phyloP scores from a whole-genome alignment of 2,888 invertebrate species.

The Epirrita christyi region DNA sequence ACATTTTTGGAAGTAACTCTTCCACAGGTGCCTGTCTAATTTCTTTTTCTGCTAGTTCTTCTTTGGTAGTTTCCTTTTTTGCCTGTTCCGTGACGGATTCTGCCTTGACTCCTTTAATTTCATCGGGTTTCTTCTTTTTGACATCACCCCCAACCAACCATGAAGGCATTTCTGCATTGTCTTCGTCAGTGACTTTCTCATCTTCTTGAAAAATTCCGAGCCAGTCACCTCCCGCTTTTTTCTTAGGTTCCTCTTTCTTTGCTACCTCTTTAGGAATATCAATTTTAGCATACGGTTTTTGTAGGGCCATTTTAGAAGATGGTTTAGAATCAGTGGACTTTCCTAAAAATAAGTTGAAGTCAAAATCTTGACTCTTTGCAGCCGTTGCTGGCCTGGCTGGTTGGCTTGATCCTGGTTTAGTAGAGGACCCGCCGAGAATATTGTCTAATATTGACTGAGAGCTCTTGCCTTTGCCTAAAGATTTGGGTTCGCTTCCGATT shows the following conservation, averaged over 20 bases:
- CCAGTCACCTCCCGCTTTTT: constrained; percentile 72
- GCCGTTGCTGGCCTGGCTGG: constrained; percentile 51
- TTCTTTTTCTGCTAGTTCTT: constrained; percentile 38
- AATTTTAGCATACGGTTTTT: constrained; percentile 43
- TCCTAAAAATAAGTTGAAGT: constrained; percentile 66
- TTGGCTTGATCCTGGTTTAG: constrained; percentile 53
- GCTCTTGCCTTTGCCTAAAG: constrained; percentile 67
- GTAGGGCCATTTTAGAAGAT: constrained; percentile 46
- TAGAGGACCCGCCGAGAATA: constrained; percentile 78
- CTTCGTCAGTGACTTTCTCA: constrained; percentile 53
- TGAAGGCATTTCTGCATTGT: constrained; percentile 67
- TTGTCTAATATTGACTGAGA: constrained; percentile 81
- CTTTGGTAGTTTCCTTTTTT: constrained; percentile 33
- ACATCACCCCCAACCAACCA: constrained; percentile 66
- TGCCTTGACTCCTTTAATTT: constrained; percentile 41
- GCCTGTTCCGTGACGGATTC: constrained; percentile 40
- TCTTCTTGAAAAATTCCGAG: constrained; percentile 75
- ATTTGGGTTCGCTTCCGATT: constrained; percentile 53
- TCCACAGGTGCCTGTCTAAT: constrained; percentile 30
- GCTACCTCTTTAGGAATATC: constrained; percentile 50
- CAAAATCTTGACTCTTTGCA: constrained; percentile 65
- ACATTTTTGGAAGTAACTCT: constrained; percentile 31
- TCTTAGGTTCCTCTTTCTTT: constrained; percentile 47
- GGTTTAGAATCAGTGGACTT: constrained; percentile 45
- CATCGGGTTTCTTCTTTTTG: constrained; percentile 60